Base-by-base conservation (phyloP, 2,888 invertebrate genomes). In the Callyntrura guangdongensis region DNA sequence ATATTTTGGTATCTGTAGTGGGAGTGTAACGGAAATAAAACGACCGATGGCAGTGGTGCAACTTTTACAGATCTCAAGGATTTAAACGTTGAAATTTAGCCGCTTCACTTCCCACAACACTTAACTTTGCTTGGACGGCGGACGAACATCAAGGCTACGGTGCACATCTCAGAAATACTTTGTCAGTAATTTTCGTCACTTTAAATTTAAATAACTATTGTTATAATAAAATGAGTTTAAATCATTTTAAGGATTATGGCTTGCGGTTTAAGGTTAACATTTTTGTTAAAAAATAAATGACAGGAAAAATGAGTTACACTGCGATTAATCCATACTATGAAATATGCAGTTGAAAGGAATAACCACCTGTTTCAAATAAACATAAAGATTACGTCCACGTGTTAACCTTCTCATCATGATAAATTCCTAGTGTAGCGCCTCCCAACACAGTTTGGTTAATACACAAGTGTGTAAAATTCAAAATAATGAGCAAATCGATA, bases 401-500 rank as follows among this genome's bases (percentile, higher is more conserved):
- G 36, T 36, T 36, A 36, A 27, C 67, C 67, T 67, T 67, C 67
- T 67, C 67, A 67, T 67, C 27, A 56, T 56, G 36, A 36, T 36
- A 36, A 36, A 36, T 36, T 2, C 36, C n/a, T 3, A 59, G 27
- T 14, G 27, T 67, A 27, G 1, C 17, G 67, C 14, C 36, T 67
- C 12, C 27, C 67, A 36, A 27, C 27, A 9, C 67, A 14, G 36
- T 27, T 67, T 25, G 27, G 9, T 17, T 11, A 22, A 64, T 6
- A 12, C 14, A 49, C 53, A 56, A 5, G 49, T 25, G 14, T 25
- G 6, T 77, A 53, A 47, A 20, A 77, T 20, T 9, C 22, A 22
- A 20, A n/a, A 47, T 36, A 27, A 20, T 67, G 14, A 22, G 20
- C 64, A 47, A 67, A 83, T 83, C 47, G 64, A 83, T 47, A 47